These are phyloP conservation scores for Stegodyphus dumicola DNA, from an alignment of 1,140 invertebrate genomes.

Conservation along the genomic window DNA sequence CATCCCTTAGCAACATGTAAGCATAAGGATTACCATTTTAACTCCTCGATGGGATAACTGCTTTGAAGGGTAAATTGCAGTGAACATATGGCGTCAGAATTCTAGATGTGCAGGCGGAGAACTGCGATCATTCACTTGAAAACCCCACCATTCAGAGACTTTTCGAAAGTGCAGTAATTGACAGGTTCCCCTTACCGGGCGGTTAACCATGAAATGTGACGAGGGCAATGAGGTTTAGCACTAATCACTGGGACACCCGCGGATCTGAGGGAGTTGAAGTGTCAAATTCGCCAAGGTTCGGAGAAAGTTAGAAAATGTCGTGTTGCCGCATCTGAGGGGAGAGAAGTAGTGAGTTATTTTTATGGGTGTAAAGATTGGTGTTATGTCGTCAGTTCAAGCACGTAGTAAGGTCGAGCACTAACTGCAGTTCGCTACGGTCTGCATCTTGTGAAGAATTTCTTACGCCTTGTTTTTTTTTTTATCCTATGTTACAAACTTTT, in stretches of 20 bases:
- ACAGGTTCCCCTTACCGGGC: slow-evolving; percentile 8
- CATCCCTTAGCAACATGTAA: no score
- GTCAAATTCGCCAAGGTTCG: slow-evolving; percentile 39
- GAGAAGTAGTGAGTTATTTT: slow-evolving; percentile 21
- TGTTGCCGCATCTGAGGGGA: slow-evolving; percentile 1
- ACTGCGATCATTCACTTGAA: not conserved
- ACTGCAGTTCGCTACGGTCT: no score
- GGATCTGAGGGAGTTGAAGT: slow-evolving; percentile 12
- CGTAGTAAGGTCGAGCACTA: not conserved
- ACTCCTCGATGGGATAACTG: no score
- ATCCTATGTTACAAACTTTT: no score
- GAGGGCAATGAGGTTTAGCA: slow-evolving; percentile 34
- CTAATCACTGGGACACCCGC: slow-evolving; percentile 23
- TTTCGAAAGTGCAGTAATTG: slow-evolving; percentile 7
- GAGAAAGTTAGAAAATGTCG: slow-evolving; percentile 5
- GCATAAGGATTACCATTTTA: no score
- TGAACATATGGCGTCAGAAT: slow-evolving; percentile 22
- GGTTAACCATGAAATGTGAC: slow-evolving; percentile 39
- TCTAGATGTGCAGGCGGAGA: not conserved
- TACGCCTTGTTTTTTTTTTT: not conserved
- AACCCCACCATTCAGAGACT: not conserved
- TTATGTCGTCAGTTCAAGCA: slow-evolving; percentile 2
- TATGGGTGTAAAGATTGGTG: slow-evolving; percentile 15
- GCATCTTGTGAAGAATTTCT: not conserved
- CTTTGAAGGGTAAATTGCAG: no score